Conservation (phyloP, 2,888 invertebrate species). For the Tribolium freemani region DNA sequence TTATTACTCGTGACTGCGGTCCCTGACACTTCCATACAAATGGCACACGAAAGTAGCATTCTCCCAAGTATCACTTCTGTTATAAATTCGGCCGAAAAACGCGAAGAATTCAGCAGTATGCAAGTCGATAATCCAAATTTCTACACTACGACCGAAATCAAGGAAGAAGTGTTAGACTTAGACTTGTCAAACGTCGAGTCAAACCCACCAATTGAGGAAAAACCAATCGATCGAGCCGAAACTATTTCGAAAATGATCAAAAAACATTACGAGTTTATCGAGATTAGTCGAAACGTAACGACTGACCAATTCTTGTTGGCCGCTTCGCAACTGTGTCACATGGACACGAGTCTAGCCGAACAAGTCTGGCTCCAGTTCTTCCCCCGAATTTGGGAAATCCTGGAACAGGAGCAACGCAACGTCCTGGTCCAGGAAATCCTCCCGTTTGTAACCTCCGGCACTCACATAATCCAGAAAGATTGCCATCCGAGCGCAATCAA, state of each 20-base stretch:
- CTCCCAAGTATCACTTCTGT: slow-evolving; percentile 88
- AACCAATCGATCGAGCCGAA: slow-evolving; percentile 61
- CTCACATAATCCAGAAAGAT: slow-evolving; percentile 94
- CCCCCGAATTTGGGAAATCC: slow-evolving; percentile 88
- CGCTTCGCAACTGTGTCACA: slow-evolving; percentile 91
- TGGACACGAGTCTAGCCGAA: slow-evolving; percentile 92
- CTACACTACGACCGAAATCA: slow-evolving; percentile 57
- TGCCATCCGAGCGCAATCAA: slow-evolving; percentile 93
- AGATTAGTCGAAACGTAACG: slow-evolving; percentile 82
- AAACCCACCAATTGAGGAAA: slow-evolving; percentile 55
- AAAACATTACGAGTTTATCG: slow-evolving; percentile 88
- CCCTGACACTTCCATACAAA: slow-evolving; percentile 79
- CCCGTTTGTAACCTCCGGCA: slow-evolving; percentile 93
- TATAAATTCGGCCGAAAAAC: slow-evolving; percentile 81
- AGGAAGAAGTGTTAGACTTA: slow-evolving; percentile 81
- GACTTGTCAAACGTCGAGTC: slow-evolving; percentile 72
- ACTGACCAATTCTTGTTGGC: slow-evolving; percentile 87
- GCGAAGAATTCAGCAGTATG: slow-evolving; percentile 60
- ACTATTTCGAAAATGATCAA: slow-evolving; percentile 75
- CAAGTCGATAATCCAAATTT: slow-evolving; percentile 57
- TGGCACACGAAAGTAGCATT: slow-evolving; percentile 83
- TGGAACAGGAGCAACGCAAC: slow-evolving; percentile 87
- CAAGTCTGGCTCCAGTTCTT: slow-evolving; percentile 90
- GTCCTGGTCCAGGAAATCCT: slow-evolving; percentile 88
- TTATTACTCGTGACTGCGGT: slow-evolving; percentile 87